A percentile compares a stretch with the other conserved stretches of the same genome.
Conservation (phyloP, 2,797 vertebrate genomes). For the Apogon talboti region DNA sequence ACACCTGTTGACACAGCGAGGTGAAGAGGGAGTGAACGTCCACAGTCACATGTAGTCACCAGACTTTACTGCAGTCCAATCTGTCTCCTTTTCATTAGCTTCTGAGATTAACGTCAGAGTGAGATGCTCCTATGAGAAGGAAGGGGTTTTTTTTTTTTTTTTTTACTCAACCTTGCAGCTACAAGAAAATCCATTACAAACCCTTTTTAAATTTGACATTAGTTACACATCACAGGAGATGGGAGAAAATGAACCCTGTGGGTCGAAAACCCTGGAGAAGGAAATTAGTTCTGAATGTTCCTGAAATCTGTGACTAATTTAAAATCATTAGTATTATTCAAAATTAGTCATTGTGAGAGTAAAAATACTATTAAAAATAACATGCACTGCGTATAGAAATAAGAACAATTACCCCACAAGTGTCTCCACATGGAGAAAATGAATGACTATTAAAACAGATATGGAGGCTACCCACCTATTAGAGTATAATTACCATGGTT, state of each 20-base stretch:
- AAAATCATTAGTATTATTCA: conserved; percentile 6
- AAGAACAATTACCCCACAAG: too few relatives aligned
- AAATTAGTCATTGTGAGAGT: not conserved
- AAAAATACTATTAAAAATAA: too few relatives aligned
- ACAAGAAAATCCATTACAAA: too few relatives aligned
- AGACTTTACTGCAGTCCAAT: not conserved
- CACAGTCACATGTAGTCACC: not conserved
- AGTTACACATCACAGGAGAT: too few relatives aligned
- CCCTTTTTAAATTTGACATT: too few relatives aligned
- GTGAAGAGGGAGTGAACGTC: conserved; percentile 6
- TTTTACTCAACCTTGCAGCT: too few relatives aligned
- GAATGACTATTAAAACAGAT: too few relatives aligned
- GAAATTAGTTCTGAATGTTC: not conserved
- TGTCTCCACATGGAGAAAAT: too few relatives aligned
- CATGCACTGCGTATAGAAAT: too few relatives aligned
- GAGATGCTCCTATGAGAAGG: not conserved
- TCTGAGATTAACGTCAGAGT: not conserved
- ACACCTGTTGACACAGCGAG: conserved; percentile 81
- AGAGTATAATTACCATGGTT: too few relatives aligned
- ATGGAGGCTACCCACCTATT: too few relatives aligned
- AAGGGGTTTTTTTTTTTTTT: not conserved
- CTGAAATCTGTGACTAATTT: not conserved
- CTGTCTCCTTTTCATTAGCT: not conserved
- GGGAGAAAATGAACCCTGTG: too few relatives aligned
- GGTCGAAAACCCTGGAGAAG: not conserved